These are phyloP conservation scores for Parasteatoda tepidariorum DNA, from an alignment of 1,140 invertebrate species.

Conservation along the genomic window DNA sequence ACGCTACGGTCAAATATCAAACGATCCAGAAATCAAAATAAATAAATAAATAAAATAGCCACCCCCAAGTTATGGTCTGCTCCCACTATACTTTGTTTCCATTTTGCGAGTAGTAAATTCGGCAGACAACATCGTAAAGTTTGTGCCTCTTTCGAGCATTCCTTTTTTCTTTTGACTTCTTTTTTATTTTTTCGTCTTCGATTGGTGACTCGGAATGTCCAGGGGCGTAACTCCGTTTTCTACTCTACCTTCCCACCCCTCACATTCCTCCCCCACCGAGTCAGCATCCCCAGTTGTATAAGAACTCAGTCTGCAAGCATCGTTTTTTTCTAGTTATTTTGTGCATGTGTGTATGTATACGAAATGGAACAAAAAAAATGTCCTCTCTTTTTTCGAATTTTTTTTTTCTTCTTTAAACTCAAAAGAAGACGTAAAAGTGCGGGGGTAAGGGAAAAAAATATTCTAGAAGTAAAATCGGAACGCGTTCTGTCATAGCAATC, in stretches of 20 bases:
- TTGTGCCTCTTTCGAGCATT: slow-evolving; percentile 27
- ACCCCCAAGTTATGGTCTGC: slow-evolving; percentile 45
- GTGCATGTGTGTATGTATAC: slow-evolving; percentile 44
- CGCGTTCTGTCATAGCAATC: slow-evolving; percentile 54
- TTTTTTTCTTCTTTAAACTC: neutral
- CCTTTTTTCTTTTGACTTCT: slow-evolving; percentile 14
- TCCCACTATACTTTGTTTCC: slow-evolving; percentile 57
- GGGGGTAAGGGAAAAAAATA: neutral
- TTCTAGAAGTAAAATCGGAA: neutral
- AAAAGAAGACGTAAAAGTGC: slow-evolving; percentile 37
- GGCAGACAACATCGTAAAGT: slow-evolving; percentile 57
- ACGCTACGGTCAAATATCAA: neutral
- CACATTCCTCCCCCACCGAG: neutral
- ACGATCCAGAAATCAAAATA: slow-evolving; percentile 19
- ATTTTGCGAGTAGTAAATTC: slow-evolving; percentile 59
- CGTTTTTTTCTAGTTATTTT: slow-evolving; percentile 50
- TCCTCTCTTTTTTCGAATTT: neutral
- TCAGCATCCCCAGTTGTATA: slow-evolving; percentile 35
- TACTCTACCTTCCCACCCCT: neutral
- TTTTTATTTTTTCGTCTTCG: slow-evolving; percentile 23
- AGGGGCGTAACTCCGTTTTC: slow-evolving; percentile 52
- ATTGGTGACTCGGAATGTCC: slow-evolving; percentile 57
- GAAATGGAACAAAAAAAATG: slow-evolving; percentile 45
- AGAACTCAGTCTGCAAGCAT: slow-evolving; percentile 20
- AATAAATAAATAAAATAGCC: slow-evolving; percentile 38